Conservation (phyloP, 2,113 vertebrate species). For the Acinonyx jubatus region DNA sequence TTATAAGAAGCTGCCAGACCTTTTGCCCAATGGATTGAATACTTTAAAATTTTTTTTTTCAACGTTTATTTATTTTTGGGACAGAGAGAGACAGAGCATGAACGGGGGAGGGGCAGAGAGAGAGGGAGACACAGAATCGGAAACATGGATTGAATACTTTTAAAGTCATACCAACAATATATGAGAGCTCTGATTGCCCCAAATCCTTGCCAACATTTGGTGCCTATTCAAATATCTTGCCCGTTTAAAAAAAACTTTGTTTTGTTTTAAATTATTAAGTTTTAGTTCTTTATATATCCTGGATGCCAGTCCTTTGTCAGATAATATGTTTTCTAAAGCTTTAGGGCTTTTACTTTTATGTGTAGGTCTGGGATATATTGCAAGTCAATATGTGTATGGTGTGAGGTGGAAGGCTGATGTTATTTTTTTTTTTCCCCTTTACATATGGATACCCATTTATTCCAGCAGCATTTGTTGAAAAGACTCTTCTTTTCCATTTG, state of each 20-base stretch:
- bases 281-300: constrained; percentile 16
- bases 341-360: neutral
- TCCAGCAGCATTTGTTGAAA: neutral
- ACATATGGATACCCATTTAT: neutral
- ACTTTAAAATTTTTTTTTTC: neutral
- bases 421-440: neutral
- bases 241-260: neutral
- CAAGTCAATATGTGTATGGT: neutral
- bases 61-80: too few relatives aligned
- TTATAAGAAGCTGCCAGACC: neutral
- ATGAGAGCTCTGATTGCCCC: neutral
- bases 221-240: constrained; percentile 34
- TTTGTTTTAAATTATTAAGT: neutral
- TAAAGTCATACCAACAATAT: neutral
- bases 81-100: too few relatives aligned
- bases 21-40: neutral
- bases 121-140: too few relatives aligned
- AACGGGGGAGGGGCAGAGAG: too few relatives aligned
- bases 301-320: neutral
- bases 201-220: neutral
- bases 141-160: neutral
- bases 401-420: neutral
- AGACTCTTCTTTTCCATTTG: constrained; percentile 1
- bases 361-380: neutral
- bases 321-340: constrained; percentile 36